Percentiles rank a stretch among this genome's conserved stretches.
Conservation (phyloP, 2,113 vertebrate species). For the Sylvietta virens region DNA sequence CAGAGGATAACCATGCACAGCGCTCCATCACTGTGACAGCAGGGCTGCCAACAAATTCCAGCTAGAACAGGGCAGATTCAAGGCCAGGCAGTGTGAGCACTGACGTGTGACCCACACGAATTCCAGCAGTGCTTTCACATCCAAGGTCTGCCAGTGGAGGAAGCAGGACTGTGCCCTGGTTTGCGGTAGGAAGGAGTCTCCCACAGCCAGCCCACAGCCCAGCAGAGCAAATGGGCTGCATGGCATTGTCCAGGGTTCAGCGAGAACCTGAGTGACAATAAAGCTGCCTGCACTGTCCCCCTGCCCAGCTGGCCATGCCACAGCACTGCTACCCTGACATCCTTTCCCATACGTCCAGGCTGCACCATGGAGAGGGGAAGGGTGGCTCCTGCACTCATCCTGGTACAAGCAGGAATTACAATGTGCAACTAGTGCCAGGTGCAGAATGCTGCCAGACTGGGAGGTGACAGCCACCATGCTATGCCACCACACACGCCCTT, state of each 20-base stretch:
- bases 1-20: neutral
- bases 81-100: neutral
- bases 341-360: neutral
- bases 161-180: neutral
- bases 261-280: neutral
- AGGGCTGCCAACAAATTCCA: neutral
- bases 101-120: accelerated
- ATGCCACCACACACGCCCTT: accelerated
- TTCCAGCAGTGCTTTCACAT: neutral
- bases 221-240: neutral
- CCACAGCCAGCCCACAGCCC: neutral
- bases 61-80: neutral
- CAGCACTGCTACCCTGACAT: accelerated
- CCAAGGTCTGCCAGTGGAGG: neutral
- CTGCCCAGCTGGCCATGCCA: neutral
- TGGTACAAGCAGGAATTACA: neutral
- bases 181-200: neutral
- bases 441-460: neutral
- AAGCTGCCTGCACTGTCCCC: neutral
- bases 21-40: neutral
- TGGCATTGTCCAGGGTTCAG: accelerated
- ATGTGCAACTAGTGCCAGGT: neutral
- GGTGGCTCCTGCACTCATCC: neutral
- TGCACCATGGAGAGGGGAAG: accelerated
- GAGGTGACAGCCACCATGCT: neutral